Conservation (phyloP, 2,797 vertebrate genomes). For the Schizothorax lantsangensis region DNA sequence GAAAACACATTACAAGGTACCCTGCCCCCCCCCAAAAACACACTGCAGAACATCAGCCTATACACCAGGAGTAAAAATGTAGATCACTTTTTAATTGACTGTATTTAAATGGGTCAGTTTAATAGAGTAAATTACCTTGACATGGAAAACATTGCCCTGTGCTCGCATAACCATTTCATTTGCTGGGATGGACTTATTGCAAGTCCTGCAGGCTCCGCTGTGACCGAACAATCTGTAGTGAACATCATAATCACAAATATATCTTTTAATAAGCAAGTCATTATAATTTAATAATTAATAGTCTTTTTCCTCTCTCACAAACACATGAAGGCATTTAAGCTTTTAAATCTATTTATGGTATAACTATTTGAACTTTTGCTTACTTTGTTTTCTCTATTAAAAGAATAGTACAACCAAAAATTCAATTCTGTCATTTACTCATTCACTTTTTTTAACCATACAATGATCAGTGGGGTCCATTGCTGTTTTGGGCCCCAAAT, state of each 20-base stretch:
- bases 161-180: slow-evolving; percentile 88
- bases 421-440: not conserved
- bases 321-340: not conserved
- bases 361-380: not conserved
- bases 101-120: not conserved
- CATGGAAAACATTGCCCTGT: slow-evolving; percentile 87
- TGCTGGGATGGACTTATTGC: slow-evolving; percentile 86
- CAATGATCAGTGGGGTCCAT: not conserved
- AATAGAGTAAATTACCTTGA: slow-evolving; percentile 77
- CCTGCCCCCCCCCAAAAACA: not conserved
- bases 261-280: not conserved
- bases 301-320: not conserved
- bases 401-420: not conserved
- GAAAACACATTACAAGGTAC: not conserved
- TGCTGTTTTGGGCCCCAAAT: not conserved
- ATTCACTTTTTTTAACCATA: not conserved
- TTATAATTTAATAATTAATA: not conserved
- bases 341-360: not conserved
- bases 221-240: slow-evolving; percentile 86
- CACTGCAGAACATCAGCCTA: not conserved
- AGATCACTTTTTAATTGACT: not conserved
- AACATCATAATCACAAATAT: slow-evolving; percentile 31
- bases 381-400: not conserved
- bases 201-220: slow-evolving; percentile 86
- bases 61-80: not conserved